Conservation (phyloP, 2,113 vertebrate genomes). For the Ploceus nigricollis region DNA sequence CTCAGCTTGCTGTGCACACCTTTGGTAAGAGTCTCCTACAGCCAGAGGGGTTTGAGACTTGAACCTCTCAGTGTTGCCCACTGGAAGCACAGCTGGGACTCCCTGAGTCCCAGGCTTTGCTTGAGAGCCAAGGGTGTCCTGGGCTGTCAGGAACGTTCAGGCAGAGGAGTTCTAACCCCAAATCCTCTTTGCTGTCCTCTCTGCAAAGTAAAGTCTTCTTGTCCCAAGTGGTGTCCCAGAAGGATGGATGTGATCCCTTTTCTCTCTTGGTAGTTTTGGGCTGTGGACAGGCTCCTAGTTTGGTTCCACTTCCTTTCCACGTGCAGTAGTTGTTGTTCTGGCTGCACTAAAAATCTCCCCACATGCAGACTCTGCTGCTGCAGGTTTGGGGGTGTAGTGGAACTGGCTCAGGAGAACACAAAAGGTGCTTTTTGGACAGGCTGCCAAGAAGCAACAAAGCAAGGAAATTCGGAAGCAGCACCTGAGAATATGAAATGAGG, state of each 20-base stretch:
- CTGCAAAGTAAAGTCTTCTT: neutral
- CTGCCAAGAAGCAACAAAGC: neutral
- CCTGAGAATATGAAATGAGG: neutral
- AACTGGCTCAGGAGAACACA: neutral
- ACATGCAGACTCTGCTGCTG: neutral
- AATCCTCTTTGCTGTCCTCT: neutral
- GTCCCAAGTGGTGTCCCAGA: neutral
- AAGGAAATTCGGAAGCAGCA: neutral
- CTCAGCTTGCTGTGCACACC: neutral
- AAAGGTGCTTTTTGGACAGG: neutral
- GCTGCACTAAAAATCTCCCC: neutral
- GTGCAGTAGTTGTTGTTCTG: neutral
- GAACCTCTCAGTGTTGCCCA: no score
- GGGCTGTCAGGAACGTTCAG: fast-evolving
- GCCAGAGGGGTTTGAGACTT: fast-evolving
- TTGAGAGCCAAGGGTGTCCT: neutral
- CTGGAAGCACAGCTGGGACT: neutral
- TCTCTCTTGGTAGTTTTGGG: neutral
- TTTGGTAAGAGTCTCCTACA: neutral
- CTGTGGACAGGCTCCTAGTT: neutral
- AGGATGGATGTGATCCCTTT: neutral
- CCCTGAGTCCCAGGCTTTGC: neutral
- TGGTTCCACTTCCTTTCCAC: neutral
- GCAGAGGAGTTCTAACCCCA: neutral
- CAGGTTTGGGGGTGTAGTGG: neutral